Evolutionary conservation across 2,797 vertebrate genomes (phyloP), one percentile per base, ranked within the genome.

Genomic region (Xenentodon cancila): DNA sequence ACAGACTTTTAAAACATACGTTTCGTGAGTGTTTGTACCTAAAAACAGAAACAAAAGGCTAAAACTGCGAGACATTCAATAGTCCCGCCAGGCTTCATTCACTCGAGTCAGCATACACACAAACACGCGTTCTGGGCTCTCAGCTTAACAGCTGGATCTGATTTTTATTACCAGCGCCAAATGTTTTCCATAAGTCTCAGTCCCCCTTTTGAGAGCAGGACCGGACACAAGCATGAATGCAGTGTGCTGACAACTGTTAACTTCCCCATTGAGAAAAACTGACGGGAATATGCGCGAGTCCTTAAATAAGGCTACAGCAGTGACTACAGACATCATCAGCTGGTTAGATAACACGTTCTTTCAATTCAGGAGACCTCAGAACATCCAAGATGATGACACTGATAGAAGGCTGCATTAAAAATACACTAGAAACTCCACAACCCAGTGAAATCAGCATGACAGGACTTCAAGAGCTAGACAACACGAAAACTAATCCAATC

Each of bases 91-190:
- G 49, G 17, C 66, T 73, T 80, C 50, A 50, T 81, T 79, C 42
- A 43, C 53, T 60, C 40, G 32, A 64, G 65, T 86, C 80, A 77
- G 70, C 68, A 65, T 69, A 58, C 52, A 70, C 52, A 59, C 30
- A 20, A 27, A 72, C 27, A 53, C 70, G 57, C 21, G 54, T 16
- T 58, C 32, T 46, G 2, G 37, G 67, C 30, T 60, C 53, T 44
- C 9, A 30, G 43, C 67, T 30, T 37, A 45, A 12, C 42, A 59
- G 59, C 71, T 16, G 9, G 18, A 47, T 68, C 75, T 84, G 85
- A 58, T 86, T 77, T 75, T 72, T 62, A 81, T 89, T 84, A 54
- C 46, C 55, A 64, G 65, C 51, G 53, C 25, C 11, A 53, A 79
- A 81, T 50, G 68, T 73, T 70, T 68, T 73, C 71, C 76, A 75